These are phyloP conservation scores for Macroramphosus scolopax DNA, from an alignment of 2,797 vertebrate genomes.

Conservation along the genomic window DNA sequence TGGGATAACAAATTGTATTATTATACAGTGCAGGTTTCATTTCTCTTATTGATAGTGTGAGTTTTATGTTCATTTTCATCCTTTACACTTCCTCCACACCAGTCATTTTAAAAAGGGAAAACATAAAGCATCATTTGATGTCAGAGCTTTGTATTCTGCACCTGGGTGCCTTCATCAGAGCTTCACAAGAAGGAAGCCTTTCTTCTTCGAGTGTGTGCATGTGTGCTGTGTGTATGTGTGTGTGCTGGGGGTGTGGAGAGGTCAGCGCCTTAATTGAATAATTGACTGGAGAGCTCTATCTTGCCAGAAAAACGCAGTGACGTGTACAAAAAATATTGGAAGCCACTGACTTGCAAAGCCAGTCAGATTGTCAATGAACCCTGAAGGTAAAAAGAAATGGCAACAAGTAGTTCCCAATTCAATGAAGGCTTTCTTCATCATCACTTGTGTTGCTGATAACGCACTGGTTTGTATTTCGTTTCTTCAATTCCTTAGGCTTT, in stretches of 20 bases:
- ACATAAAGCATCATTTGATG: conserved; percentile 47
- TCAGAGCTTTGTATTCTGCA: conserved; percentile 45
- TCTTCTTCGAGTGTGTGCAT: conserved; percentile 40
- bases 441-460: conserved; percentile 48
- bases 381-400: conserved; percentile 44
- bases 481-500: conserved; percentile 68
- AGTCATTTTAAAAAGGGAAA: conserved; percentile 17
- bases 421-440: conserved; percentile 55
- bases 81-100: conserved; percentile 5
- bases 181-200: conserved; percentile 57
- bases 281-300: conserved; percentile 45
- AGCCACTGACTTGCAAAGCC: conserved; percentile 44
- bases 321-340: conserved; percentile 30
- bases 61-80: too few species aligned
- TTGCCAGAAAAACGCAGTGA: conserved; percentile 32
- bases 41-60: too few species aligned
- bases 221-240: conserved; percentile 18
- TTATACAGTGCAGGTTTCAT: too few species aligned
- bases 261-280: conserved; percentile 62
- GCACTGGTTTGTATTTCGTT: conserved; percentile 69
- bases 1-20: too few species aligned
- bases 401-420: conserved; percentile 63
- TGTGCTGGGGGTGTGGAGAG: conserved; percentile 40
- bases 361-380: conserved; percentile 45
- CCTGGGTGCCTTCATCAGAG: conserved; percentile 40